These are phyloP conservation scores for Ophraella communa DNA, from an alignment of 2,888 invertebrate species.

Conservation along the genomic window DNA sequence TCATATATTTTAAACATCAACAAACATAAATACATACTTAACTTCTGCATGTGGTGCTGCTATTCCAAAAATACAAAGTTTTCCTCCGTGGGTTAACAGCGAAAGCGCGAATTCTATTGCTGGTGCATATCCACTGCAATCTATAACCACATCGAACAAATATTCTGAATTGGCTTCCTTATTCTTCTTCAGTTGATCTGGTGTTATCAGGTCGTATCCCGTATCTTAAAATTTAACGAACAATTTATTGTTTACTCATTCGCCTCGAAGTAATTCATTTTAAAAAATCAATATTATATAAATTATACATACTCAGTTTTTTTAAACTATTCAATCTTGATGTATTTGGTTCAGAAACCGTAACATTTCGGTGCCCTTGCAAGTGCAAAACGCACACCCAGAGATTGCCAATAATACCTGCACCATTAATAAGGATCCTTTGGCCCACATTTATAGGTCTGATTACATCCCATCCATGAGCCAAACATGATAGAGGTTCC, in stretches of 20 bases:
- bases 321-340: conserved; percentile 62
- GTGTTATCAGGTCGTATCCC: conserved; percentile 66
- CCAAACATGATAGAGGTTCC: conserved; percentile 74
- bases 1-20: background rate
- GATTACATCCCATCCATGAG: conserved; percentile 72
- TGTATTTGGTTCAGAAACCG: conserved; percentile 71
- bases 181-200: conserved; percentile 62
- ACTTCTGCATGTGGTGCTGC: conserved; percentile 64
- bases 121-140: conserved; percentile 75
- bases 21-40: conserved; percentile 42
- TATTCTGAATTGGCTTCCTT: conserved; percentile 56
- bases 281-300: too few species aligned
- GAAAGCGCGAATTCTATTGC: conserved; percentile 71
- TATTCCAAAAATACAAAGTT: conserved; percentile 74
- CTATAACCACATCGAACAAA: conserved; percentile 70
- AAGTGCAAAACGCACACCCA: conserved; percentile 72
- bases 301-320: conserved; percentile 59
- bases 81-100: conserved; percentile 67
- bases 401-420: conserved; percentile 76
- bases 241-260: too few species aligned
- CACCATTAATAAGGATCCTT: conserved; percentile 70
- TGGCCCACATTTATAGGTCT: conserved; percentile 67
- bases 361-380: conserved; percentile 73
- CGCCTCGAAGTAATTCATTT: too few species aligned
- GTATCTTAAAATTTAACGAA: conserved; percentile 63